These are phyloP conservation scores for Drosophila merina DNA, from an alignment of 2,888 invertebrate species.

Conservation along the genomic window DNA sequence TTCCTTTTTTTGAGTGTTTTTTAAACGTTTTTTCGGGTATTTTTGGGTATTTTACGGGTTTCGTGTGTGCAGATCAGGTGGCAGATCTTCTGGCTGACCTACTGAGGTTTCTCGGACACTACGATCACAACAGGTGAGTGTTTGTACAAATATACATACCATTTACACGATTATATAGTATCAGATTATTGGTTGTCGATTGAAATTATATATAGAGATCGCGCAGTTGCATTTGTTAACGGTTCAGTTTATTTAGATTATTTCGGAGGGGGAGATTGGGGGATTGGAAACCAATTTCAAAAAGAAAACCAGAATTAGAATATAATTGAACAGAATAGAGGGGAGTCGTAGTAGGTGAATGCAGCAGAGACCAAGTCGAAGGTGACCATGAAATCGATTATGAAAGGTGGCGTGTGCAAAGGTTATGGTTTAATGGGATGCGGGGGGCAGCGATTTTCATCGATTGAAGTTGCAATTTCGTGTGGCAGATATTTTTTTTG, in stretches of 20 bases:
- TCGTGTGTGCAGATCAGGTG: constrained; percentile 21
- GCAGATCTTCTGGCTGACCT: constrained; percentile 31
- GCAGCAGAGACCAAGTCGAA: constrained; percentile 41
- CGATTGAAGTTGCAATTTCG: constrained; percentile 40
- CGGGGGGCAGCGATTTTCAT: constrained; percentile 9
- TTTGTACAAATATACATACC: constrained; percentile 80
- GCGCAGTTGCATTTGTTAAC: constrained; percentile 33
- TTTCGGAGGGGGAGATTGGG: constrained; percentile 9
- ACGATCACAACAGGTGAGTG: constrained; percentile 38
- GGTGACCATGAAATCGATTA: constrained; percentile 31
- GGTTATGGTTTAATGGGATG: constrained; percentile 35
- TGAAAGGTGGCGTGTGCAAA: constrained; percentile 27
- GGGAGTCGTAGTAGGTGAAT: constrained; percentile 44
- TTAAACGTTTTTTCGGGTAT: constrained; percentile 6
- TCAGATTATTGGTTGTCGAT: constrained; percentile 21
- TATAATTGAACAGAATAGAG: constrained; percentile 25
- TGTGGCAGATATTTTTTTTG: constrained; percentile 29
- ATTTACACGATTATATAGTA: constrained; percentile 62
- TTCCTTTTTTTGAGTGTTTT: constrained; percentile 10
- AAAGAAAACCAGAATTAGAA: constrained; percentile 56
- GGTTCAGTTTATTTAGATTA: constrained; percentile 24
- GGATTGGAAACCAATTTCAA: constrained; percentile 53
- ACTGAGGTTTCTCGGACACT: constrained; percentile 75
- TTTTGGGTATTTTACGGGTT: constrained; percentile 32
- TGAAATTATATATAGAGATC: constrained; percentile 30